Conservation (phyloP, 2,888 invertebrate species). For the Hypercompe scribonia region DNA sequence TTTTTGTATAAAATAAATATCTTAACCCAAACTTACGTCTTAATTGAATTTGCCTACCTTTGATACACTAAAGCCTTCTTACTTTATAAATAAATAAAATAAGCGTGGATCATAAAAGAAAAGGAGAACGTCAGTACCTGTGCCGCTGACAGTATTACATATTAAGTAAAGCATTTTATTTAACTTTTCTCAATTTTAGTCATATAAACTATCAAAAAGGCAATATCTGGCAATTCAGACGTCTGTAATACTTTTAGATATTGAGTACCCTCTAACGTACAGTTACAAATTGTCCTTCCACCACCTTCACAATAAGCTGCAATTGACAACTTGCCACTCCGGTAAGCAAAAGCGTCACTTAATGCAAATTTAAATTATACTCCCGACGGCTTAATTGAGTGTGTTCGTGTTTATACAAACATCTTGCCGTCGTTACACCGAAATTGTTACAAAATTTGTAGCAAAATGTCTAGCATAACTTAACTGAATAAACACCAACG, state of each 20-base stretch:
- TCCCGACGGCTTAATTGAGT: conserved; percentile 51
- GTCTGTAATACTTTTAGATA: not conserved
- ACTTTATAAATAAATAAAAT: not conserved
- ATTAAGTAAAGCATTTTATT: no score
- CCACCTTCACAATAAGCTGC: conserved; percentile 23
- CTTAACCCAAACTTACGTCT: not conserved
- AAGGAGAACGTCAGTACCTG: no score
- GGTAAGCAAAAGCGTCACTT: conserved; percentile 40
- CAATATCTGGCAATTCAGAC: not conserved
- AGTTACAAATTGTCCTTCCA: not conserved
- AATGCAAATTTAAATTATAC: conserved; percentile 64
- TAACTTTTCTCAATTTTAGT: not conserved
- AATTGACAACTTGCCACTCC: conserved; percentile 29
- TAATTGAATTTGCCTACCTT: not conserved
- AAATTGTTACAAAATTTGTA: conserved; percentile 22
- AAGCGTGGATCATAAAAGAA: not conserved
- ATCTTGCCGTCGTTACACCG: conserved; percentile 20
- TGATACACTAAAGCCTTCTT: not conserved
- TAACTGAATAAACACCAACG: not conserved
- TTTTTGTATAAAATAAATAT: not conserved
- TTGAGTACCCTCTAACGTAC: not conserved
- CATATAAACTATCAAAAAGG: not conserved
- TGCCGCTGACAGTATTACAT: no score
- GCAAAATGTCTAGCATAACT: conserved; percentile 19
- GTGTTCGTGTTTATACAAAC: conserved; percentile 39